Base-by-base conservation (phyloP, 2,113 vertebrate species). In the Ifrita kowaldi region DNA sequence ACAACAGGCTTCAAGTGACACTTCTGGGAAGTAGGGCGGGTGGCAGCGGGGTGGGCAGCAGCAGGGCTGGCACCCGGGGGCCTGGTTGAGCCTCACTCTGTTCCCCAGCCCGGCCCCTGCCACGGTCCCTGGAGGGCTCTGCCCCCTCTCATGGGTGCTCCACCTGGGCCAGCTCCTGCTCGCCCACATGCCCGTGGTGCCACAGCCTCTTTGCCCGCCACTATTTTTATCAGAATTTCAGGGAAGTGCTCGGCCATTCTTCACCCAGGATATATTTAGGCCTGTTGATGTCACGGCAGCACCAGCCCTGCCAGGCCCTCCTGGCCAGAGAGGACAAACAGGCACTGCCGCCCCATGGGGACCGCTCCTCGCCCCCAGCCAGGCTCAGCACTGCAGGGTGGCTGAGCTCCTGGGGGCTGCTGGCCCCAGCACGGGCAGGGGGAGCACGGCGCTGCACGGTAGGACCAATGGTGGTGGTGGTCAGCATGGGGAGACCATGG, bases 211-310 rank as follows among this genome's bases (percentile, higher is more conserved):
- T 90, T 42, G 89, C 63, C 92, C 39, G 12, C 91, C 97, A 98
- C 98, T 99, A 99, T 99, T 99, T 99, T 98, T 99, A 98, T 98
- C 98, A 95, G 97, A 97, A 98, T 98, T 99, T 98, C 99, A 98
- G 82, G 95, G 98, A 99, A 98, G 97, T 98, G 95, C 98, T 97
- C 84, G 7, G 91, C 77, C 53, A 39, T 96, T 97, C 93, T 95
- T 93, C 33, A 13, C 93, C 50, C 2, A 2, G 87, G 96, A 97
- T 98, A 98, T 97, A 97, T 97, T 97, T 97, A 97, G 96, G 97
- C 73, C 52, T 42, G 3, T 92, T 96, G 95, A 97, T 96, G 97
- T 97, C 97, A 98, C 85, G 0, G 77, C 68, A 63, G 91, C 53
- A 62, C 22, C 5, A 2, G 94, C 42, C 44, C 81, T 89, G 90